Evolutionary conservation across 37 sponge, comb jelly and placozoan genomes (phyloP).

Genomic region (Hormiphora californensis): DNA sequence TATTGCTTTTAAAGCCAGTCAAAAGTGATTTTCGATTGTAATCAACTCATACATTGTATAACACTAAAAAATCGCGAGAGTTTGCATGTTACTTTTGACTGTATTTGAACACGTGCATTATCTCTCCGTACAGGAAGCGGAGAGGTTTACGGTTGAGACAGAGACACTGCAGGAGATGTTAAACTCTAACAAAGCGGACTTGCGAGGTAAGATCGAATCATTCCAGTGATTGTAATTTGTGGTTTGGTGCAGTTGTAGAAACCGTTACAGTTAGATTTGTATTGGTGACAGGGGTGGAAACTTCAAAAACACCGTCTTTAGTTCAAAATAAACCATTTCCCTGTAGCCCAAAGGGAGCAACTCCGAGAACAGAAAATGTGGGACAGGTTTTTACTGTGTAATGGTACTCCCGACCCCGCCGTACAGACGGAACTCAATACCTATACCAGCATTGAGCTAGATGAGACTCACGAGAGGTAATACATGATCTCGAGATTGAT

Average conservation of each 20-base stretch:
- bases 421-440: slow-evolving; percentile 67
- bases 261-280: not conserved
- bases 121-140: slow-evolving; percentile 53
- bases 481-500: not conserved
- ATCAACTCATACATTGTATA: too few relatives aligned
- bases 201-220: not conserved
- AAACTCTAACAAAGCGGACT: not conserved
- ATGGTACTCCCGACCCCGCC: slow-evolving; percentile 60
- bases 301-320: too few relatives aligned
- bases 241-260: not conserved
- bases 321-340: not conserved
- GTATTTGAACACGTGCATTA: too few relatives aligned
- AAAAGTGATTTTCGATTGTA: too few relatives aligned
- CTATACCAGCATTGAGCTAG: slow-evolving; percentile 58
- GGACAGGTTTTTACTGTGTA: slow-evolving; percentile 68
- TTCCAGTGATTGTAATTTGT: not conserved
- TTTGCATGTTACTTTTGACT: too few relatives aligned
- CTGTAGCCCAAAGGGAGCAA: slow-evolving; percentile 7
- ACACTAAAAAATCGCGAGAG: too few relatives aligned
- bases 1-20: too few relatives aligned
- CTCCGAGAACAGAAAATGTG: slow-evolving; percentile 58
- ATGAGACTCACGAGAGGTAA: slow-evolving; percentile 35
- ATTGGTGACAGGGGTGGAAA: not conserved
- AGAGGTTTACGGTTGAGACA: slow-evolving; percentile 13
- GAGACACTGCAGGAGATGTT: not conserved